A percentile compares a stretch with the other conserved stretches of the same genome.
Conservation (phyloP, 2,797 vertebrate species). For the Paguma larvata region DNA sequence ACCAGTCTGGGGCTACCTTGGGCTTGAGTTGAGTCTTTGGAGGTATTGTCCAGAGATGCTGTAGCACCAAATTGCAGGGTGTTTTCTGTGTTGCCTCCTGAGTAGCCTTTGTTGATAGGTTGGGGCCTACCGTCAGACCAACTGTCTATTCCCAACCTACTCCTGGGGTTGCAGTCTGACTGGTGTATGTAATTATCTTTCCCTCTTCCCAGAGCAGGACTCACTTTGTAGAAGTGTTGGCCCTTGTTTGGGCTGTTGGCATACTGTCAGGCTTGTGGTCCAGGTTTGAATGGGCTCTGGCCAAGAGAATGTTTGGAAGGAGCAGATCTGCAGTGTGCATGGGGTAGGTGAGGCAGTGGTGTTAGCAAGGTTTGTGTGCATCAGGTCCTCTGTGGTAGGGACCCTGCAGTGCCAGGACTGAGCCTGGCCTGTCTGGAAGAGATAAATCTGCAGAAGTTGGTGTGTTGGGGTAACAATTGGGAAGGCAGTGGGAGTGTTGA, state of each 20-base stretch:
- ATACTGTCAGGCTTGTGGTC: not conserved
- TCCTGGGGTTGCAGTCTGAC: not conserved
- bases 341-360: not conserved
- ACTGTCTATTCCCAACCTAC: not conserved
- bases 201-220: not conserved
- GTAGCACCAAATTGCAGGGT: not conserved
- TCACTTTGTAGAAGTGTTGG: not conserved
- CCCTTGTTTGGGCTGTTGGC: not conserved
- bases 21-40: not conserved
- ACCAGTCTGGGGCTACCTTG: not conserved
- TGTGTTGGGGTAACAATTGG: not conserved
- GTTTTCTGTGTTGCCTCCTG: not conserved
- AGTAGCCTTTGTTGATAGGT: not conserved
- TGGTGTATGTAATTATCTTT: not conserved
- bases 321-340: not conserved
- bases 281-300: not conserved
- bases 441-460: not conserved
- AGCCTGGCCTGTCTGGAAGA: not conserved
- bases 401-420: not conserved
- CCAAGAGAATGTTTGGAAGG: not conserved
- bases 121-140: not conserved
- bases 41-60: not conserved
- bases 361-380: not conserved
- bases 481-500: not conserved
- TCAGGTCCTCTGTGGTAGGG: not conserved